A percentile compares a stretch with the other conserved stretches of the same genome.
Evolutionary conservation across 2,797 vertebrate species (phyloP).

Genomic region (Phoxinus dragarum): DNA sequence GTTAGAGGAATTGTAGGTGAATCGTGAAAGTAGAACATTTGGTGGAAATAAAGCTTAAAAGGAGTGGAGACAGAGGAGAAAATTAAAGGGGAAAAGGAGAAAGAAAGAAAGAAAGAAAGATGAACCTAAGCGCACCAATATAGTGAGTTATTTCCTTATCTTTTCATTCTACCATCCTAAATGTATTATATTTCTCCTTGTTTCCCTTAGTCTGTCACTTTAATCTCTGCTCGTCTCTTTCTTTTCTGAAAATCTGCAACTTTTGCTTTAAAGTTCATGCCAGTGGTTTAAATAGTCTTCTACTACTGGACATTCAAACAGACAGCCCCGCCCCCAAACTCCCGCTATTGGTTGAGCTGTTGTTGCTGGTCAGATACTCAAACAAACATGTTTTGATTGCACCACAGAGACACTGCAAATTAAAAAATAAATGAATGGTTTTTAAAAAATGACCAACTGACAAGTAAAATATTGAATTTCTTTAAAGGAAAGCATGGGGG

Average conservation of each 20-base stretch:
- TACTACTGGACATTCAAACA: not conserved
- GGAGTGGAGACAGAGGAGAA: not conserved
- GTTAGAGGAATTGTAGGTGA: not conserved
- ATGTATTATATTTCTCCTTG: slow-evolving; percentile 23
- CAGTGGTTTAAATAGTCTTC: not conserved
- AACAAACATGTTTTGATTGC: not conserved
- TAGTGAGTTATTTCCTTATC: not conserved
- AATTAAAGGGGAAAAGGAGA: not conserved
- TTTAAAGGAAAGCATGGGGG: not conserved
- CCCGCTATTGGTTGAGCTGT: not conserved
- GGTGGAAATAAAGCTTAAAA: not conserved
- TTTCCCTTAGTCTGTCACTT: not conserved
- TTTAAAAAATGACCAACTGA: not conserved
- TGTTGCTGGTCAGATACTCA: not conserved
- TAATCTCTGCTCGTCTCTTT: not conserved
- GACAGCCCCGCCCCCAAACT: not conserved
- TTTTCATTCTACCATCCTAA: not conserved
- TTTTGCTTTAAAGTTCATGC: slow-evolving; percentile 2
- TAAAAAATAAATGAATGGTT: fast-evolving
- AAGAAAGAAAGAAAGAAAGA: not conserved
- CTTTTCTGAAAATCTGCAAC: not conserved
- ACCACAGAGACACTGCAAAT: not conserved
- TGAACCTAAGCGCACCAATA: not conserved
- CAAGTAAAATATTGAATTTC: not conserved
- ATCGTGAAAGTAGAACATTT: not conserved